phyloP scores from a whole-genome alignment of 2,113 vertebrate species.

The Rhipidura dahli region DNA sequence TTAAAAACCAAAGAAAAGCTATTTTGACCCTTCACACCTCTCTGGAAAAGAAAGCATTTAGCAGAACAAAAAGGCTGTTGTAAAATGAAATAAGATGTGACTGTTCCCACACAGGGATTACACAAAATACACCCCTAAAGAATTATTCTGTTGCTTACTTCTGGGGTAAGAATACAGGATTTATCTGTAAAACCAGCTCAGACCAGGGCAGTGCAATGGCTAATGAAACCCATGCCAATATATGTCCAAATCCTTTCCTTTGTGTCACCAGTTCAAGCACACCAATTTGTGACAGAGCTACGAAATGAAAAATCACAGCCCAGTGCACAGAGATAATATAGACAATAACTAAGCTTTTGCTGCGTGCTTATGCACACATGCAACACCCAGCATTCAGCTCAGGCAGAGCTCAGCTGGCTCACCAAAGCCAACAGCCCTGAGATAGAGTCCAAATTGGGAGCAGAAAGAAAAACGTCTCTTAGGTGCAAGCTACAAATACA shows the following conservation, averaged over 20 bases:
- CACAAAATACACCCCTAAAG: constrained; percentile 13
- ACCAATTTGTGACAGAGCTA: constrained; percentile 60
- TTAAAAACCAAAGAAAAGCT: constrained; percentile 34
- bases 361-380: constrained; percentile 14
- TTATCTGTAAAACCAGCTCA: constrained; percentile 54
- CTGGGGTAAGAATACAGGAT: constrained; percentile 19
- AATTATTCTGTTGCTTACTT: constrained; percentile 43
- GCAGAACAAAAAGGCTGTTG: background rate
- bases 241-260: constrained; percentile 59
- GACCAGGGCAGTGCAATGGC: constrained; percentile 33
- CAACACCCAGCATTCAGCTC: constrained; percentile 14
- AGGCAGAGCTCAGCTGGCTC: background rate
- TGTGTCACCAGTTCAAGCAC: constrained; percentile 58
- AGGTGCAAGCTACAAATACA: background rate
- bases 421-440: background rate
- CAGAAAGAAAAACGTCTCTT: background rate
- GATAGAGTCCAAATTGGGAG: background rate
- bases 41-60: background rate
- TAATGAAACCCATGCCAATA: constrained; percentile 62
- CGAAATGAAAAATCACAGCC: constrained; percentile 68
- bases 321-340: constrained; percentile 66
- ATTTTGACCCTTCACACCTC: background rate
- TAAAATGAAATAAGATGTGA: constrained; percentile 49
- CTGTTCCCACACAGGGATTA: constrained; percentile 31
- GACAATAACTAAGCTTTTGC: constrained; percentile 60